These are phyloP conservation scores for Myiopsitta monachus DNA, from an alignment of 2,113 vertebrate species.

Conservation along the genomic window DNA sequence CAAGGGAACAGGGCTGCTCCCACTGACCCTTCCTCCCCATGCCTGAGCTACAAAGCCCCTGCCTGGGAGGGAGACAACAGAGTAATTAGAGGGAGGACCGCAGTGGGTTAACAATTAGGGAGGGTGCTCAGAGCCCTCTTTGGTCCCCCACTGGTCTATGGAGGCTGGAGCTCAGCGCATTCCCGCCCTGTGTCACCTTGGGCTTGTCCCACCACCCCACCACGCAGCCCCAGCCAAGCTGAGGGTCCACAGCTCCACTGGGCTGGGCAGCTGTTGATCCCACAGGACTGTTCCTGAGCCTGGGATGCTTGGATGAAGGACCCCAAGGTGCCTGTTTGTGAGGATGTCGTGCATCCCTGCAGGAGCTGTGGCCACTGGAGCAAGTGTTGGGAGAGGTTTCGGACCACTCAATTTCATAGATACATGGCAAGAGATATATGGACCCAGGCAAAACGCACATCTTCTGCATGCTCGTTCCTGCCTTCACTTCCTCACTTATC, in stretches of 20 bases:
- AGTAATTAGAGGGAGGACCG: constrained; percentile 14
- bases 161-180: neutral
- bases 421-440: neutral
- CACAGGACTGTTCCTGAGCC: fast-evolving
- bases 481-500: neutral
- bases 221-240: fast-evolving
- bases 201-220: neutral
- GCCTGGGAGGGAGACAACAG: neutral
- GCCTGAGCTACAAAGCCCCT: constrained; percentile 8
- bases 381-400: neutral
- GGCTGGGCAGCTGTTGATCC: neutral
- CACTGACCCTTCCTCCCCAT: constrained; percentile 50
- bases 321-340: neutral
- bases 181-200: fast-evolving
- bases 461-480: neutral
- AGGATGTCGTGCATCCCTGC: neutral
- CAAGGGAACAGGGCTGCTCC: constrained; percentile 56
- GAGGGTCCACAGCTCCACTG: neutral
- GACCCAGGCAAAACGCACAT: fast-evolving
- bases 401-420: neutral
- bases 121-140: neutral
- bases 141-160: neutral
- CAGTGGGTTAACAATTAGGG: constrained; percentile 40
- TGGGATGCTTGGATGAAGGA: neutral
- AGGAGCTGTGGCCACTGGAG: fast-evolving